A percentile compares a stretch with the other conserved stretches of the same genome.
Evolutionary conservation across 1,140 invertebrate genomes (phyloP).

Genomic region (Spodoptera frugiperda): DNA sequence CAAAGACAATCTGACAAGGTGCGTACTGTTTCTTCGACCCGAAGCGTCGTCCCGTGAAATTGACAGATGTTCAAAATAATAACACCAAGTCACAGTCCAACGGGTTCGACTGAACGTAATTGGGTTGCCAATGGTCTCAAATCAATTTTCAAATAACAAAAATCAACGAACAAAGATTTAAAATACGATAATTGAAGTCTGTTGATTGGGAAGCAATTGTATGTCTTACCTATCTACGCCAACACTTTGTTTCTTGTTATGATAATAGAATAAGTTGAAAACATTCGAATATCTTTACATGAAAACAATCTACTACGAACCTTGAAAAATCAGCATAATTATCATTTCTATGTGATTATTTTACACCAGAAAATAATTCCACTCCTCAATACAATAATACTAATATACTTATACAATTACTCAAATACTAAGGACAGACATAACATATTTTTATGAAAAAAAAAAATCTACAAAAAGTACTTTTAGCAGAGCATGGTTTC

Average conservation of each 20-base stretch:
- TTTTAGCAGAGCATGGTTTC: slow-evolving; percentile 75
- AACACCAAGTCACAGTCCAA: slow-evolving; percentile 59
- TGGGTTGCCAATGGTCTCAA: slow-evolving; percentile 52
- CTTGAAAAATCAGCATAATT: too few relatives aligned
- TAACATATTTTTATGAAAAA: not conserved
- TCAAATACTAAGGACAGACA: not conserved
- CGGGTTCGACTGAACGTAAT: slow-evolving; percentile 49
- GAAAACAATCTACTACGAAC: too few relatives aligned
- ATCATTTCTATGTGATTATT: too few relatives aligned
- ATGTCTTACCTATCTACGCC: not conserved
- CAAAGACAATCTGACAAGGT: slow-evolving; percentile 57
- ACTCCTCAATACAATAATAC: too few relatives aligned
- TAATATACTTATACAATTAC: not conserved
- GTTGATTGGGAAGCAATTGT: slow-evolving; percentile 13
- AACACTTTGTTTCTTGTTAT: too few relatives aligned
- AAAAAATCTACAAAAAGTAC: not conserved
- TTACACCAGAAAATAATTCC: too few relatives aligned
- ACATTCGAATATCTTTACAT: too few relatives aligned
- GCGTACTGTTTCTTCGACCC: slow-evolving; percentile 53
- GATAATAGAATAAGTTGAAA: not conserved
- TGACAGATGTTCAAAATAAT: slow-evolving; percentile 68
- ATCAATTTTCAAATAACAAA: slow-evolving; percentile 52
- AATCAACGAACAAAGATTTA: slow-evolving; percentile 33
- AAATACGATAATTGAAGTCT: slow-evolving; percentile 28
- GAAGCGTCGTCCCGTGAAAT: slow-evolving; percentile 62